These are phyloP conservation scores for Ditula angustiorana DNA, from an alignment of 2,888 invertebrate genomes.

Conservation along the genomic window DNA sequence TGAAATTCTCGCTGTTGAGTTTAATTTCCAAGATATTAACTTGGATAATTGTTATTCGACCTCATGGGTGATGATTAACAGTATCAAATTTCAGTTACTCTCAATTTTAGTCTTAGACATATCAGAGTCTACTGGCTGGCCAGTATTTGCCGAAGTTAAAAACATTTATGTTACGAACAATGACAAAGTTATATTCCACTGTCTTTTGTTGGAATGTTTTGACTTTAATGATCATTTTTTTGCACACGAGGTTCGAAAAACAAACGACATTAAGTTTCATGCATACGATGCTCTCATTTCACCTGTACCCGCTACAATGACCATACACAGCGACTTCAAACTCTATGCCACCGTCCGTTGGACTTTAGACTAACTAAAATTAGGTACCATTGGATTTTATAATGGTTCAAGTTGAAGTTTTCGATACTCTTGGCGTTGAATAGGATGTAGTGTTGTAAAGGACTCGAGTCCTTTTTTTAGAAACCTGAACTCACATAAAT, in stretches of 20 bases:
- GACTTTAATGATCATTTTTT: slow-evolving; percentile 9
- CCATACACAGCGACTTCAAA: neutral
- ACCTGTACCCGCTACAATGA: neutral
- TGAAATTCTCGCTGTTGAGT: neutral
- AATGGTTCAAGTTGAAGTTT: too few species aligned
- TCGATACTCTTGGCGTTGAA: too few species aligned
- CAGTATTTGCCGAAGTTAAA: neutral
- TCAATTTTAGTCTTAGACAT: neutral
- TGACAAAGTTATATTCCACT: slow-evolving; percentile 1
- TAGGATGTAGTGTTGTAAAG: too few species aligned
- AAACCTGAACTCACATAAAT: too few species aligned
- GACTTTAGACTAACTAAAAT: neutral
- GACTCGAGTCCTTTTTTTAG: too few species aligned
- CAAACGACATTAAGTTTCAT: neutral
- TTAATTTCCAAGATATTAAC: neutral
- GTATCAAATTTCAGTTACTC: neutral
- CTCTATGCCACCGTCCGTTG: neutral
- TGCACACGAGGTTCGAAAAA: neutral
- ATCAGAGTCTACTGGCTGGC: neutral
- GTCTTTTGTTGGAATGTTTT: neutral
- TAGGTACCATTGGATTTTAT: too few species aligned
- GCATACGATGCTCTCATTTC: neutral
- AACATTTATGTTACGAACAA: neutral
- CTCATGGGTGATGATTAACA: neutral
- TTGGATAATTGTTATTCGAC: slow-evolving; percentile 1